A percentile compares a stretch with the other conserved stretches of the same genome.
Conservation (phyloP, 2,888 invertebrate species). For the Drosophila koepferae region DNA sequence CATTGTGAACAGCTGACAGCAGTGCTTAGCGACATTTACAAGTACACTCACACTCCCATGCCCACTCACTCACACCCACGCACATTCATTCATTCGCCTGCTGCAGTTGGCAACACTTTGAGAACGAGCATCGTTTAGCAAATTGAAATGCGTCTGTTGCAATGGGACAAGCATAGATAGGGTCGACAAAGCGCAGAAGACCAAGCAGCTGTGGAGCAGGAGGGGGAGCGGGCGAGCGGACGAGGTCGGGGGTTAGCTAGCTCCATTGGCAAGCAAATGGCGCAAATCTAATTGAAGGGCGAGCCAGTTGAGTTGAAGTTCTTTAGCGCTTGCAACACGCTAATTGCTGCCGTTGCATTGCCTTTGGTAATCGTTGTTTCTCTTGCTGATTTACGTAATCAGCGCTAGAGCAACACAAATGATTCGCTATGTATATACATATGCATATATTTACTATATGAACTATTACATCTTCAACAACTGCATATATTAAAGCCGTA, state of each 20-base stretch:
- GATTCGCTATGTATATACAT: not conserved
- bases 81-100: constrained; percentile 8
- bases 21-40: constrained; percentile 47
- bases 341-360: constrained; percentile 48
- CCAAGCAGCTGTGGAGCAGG: too few relatives aligned
- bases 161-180: not conserved
- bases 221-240: too few relatives aligned
- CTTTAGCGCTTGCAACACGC: constrained; percentile 53
- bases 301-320: constrained; percentile 50
- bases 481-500: constrained; percentile 55
- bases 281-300: constrained; percentile 65
- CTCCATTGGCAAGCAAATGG: constrained; percentile 38
- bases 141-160: constrained; percentile 47
- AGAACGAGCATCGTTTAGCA: constrained; percentile 36
- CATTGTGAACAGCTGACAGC: constrained; percentile 43
- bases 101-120: constrained; percentile 51
- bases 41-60: constrained; percentile 3
- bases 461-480: not conserved
- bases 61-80: constrained; percentile 14
- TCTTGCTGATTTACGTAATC: constrained; percentile 25
- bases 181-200: too few relatives aligned
- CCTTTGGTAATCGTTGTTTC: constrained; percentile 13
- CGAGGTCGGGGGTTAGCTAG: not conserved
- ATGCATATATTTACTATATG: not conserved
- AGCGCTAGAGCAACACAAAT: constrained; percentile 14